Evolutionary conservation across 2,797 vertebrate species (phyloP).

Genomic region (Lindbergichthys nudifrons): DNA sequence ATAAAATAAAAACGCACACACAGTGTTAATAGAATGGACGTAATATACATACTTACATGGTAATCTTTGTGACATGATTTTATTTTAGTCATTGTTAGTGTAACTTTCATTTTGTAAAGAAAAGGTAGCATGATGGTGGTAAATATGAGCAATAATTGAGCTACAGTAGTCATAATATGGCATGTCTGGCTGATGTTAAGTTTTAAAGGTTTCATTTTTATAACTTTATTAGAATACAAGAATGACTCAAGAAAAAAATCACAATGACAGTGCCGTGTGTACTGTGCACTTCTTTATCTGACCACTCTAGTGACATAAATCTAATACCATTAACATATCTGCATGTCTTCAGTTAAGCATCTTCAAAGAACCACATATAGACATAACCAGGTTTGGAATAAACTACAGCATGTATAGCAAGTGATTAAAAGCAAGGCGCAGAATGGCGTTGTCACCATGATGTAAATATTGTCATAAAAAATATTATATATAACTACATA

Average conservation of each 20-base stretch:
- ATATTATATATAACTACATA: background rate
- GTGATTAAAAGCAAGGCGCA: too few relatives aligned
- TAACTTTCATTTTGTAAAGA: background rate
- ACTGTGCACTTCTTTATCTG: background rate
- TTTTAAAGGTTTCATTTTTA: background rate
- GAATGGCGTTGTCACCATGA: background rate
- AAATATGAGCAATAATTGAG: background rate
- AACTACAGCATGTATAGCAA: background rate
- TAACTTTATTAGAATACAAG: background rate
- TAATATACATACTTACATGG: background rate
- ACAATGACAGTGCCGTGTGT: background rate
- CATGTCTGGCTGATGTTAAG: background rate
- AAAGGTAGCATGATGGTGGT: background rate
- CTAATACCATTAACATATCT: background rate
- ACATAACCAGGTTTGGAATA: background rate
- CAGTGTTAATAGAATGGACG: background rate
- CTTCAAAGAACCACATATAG: background rate
- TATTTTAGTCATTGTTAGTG: slow-evolving; percentile 1
- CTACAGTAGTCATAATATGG: background rate
- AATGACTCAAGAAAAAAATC: background rate
- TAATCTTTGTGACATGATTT: background rate
- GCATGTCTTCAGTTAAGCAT: background rate
- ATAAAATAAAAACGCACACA: background rate
- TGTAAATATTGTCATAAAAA: background rate
- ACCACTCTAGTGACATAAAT: background rate